These are phyloP conservation scores for Laodelphax striatellus DNA, from an alignment of 1,140 invertebrate species.

Conservation along the genomic window DNA sequence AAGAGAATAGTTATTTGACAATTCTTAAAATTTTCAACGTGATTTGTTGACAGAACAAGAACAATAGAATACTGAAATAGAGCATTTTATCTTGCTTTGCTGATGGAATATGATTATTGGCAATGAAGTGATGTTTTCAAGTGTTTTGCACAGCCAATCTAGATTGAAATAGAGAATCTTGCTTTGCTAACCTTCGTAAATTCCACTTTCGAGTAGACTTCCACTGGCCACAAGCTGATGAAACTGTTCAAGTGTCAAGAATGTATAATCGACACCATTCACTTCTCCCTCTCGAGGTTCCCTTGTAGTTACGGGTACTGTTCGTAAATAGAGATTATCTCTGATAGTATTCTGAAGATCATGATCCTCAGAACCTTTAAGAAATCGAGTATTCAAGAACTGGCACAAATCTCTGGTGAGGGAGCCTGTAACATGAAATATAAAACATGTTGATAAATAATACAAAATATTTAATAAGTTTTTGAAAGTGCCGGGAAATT, in stretches of 20 bases:
- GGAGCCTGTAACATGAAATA: conserved; percentile 27
- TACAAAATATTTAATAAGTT: not conserved
- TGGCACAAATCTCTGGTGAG: conserved; percentile 43
- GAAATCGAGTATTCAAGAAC: conserved; percentile 48
- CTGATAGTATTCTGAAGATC: conserved; percentile 55
- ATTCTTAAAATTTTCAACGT: no score
- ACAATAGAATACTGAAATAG: no score
- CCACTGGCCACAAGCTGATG: conserved; percentile 45
- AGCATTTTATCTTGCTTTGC: not conserved
- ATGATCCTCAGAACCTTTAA: conserved; percentile 52
- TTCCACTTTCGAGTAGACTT: conserved; percentile 50
- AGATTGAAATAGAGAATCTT: no score
- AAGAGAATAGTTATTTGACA: no score
- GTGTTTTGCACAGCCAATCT: no score
- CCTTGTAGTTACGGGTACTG: conserved; percentile 55
- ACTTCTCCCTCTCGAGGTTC: conserved; percentile 45
- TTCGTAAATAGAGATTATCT: conserved; percentile 55
- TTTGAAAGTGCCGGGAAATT: no score
- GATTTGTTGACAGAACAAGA: no score
- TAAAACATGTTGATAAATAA: no score
- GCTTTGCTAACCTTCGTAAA: conserved; percentile 42
- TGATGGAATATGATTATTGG: no score
- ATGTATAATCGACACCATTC: conserved; percentile 54
- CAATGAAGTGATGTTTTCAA: no score
- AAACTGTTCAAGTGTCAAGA: conserved; percentile 48